Evolutionary conservation across 2,113 vertebrate genomes (phyloP).

Genomic region (Motacilla tschutschensis): DNA sequence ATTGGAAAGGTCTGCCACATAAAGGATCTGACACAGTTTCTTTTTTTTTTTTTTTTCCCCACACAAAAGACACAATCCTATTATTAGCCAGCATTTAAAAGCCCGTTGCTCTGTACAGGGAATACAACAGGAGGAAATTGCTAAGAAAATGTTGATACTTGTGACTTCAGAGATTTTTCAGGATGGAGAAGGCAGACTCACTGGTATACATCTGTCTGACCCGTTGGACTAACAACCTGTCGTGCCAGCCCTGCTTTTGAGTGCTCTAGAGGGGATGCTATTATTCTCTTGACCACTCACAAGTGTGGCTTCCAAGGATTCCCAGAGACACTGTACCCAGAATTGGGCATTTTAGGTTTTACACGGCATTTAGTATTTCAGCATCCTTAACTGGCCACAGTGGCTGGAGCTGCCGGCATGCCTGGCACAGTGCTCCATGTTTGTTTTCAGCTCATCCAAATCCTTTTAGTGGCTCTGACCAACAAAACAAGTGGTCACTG

Average conservation of each 20-base stretch:
- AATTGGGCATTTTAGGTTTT: neutral
- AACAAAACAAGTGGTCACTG: neutral
- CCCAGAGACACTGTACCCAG: neutral
- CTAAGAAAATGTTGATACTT: neutral
- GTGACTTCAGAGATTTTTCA: neutral
- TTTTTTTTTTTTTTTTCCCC: neutral
- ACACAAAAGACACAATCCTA: neutral
- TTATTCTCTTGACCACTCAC: neutral
- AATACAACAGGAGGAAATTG: neutral
- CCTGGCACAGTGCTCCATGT: neutral
- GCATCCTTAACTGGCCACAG: neutral
- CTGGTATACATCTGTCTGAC: neutral
- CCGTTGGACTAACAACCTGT: neutral
- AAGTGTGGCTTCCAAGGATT: neutral
- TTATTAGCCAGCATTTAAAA: neutral
- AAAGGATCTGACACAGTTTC: neutral
- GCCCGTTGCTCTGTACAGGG: neutral
- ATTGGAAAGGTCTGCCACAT: neutral
- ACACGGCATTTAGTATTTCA: neutral
- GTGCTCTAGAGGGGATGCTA: neutral
- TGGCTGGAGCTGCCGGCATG: rapidly evolving
- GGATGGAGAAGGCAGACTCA: neutral
- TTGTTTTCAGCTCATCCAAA: neutral
- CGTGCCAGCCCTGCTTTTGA: neutral
- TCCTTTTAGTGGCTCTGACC: neutral